A percentile compares a stretch with the other conserved stretches of the same genome.
Evolutionary conservation across 1,140 invertebrate genomes (phyloP).

Genomic region (Orius insidiosus): DNA sequence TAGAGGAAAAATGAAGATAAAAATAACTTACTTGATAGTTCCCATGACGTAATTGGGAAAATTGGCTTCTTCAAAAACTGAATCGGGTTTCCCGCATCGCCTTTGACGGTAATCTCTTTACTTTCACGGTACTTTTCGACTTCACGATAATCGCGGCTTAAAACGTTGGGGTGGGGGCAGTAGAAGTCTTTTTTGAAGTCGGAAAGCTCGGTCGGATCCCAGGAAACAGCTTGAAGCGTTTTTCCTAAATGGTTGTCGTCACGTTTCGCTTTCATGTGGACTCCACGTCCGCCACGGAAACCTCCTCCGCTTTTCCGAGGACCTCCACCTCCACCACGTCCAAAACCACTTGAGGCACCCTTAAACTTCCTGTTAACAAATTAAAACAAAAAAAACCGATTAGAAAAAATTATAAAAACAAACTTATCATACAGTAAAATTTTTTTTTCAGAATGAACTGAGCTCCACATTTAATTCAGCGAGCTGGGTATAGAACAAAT

Average conservation of each 20-base stretch:
- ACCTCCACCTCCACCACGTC: slow-evolving; percentile 23
- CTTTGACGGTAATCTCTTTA: slow-evolving; percentile 70
- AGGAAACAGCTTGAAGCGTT: slow-evolving; percentile 60
- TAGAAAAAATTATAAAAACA: too few species aligned
- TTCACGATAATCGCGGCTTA: slow-evolving; percentile 46
- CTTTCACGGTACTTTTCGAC: slow-evolving; percentile 53
- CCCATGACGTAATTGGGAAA: slow-evolving; percentile 60
- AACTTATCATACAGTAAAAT: too few species aligned
- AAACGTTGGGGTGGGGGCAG: slow-evolving; percentile 55
- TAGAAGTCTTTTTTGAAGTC: slow-evolving; percentile 95
- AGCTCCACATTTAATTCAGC: too few species aligned
- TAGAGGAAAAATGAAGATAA: too few species aligned
- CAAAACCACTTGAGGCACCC: too few species aligned
- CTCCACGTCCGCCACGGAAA: slow-evolving; percentile 31
- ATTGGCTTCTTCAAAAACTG: slow-evolving; percentile 55
- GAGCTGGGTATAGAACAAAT: too few species aligned
- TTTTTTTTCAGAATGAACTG: too few species aligned
- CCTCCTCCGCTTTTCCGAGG: slow-evolving; percentile 32
- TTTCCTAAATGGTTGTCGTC: slow-evolving; percentile 65
- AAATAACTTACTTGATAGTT: slow-evolving; percentile 25
- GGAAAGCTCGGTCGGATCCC: slow-evolving; percentile 55
- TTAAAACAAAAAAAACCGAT: too few species aligned
- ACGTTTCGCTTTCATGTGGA: slow-evolving; percentile 25
- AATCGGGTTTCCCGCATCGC: slow-evolving; percentile 58
- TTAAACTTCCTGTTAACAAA: too few species aligned